phyloP scores from a whole-genome alignment of 2,797 vertebrate genomes.

The Apogon talboti region DNA sequence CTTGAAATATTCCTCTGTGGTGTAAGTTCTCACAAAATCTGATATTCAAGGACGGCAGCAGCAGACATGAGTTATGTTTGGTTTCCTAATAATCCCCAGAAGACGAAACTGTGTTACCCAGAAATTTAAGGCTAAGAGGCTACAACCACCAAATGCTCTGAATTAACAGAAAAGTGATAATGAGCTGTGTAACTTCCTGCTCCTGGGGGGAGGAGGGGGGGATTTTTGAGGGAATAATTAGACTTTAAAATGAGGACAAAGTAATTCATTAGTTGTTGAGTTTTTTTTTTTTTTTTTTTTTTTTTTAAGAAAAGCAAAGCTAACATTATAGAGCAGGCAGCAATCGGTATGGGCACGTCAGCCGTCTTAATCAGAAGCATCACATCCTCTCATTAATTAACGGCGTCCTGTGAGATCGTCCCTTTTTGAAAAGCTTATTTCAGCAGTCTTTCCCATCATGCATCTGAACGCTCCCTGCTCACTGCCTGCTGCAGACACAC shows the following conservation, averaged over 20 bases:
- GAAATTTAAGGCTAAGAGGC: background rate
- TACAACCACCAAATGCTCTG: background rate
- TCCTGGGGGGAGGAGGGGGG: background rate
- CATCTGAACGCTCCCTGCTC: slow-evolving; percentile 47
- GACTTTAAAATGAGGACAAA: slow-evolving; percentile 16
- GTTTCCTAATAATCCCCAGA: slow-evolving; percentile 11
- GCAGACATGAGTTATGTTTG: background rate
- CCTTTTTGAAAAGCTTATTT: slow-evolving; percentile 60
- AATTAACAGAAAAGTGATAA: slow-evolving; percentile 15
- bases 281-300: background rate
- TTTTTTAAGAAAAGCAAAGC: slow-evolving; percentile 6
- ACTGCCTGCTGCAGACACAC: slow-evolving; percentile 75
- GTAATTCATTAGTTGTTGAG: background rate
- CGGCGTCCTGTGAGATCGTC: slow-evolving; percentile 48
- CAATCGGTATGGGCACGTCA: slow-evolving; percentile 6
- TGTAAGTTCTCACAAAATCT: background rate
- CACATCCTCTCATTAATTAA: slow-evolving; percentile 61
- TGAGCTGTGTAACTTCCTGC: background rate
- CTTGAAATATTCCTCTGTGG: no score
- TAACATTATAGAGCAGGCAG: slow-evolving; percentile 17
- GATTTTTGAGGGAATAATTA: slow-evolving; percentile 24
- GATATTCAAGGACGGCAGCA: background rate
- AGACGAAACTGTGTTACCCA: background rate
- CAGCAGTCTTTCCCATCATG: slow-evolving; percentile 67
- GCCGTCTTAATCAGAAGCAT: slow-evolving; percentile 47